Conservation (phyloP, 2,888 invertebrate species). For the Spicauda simplicius region DNA sequence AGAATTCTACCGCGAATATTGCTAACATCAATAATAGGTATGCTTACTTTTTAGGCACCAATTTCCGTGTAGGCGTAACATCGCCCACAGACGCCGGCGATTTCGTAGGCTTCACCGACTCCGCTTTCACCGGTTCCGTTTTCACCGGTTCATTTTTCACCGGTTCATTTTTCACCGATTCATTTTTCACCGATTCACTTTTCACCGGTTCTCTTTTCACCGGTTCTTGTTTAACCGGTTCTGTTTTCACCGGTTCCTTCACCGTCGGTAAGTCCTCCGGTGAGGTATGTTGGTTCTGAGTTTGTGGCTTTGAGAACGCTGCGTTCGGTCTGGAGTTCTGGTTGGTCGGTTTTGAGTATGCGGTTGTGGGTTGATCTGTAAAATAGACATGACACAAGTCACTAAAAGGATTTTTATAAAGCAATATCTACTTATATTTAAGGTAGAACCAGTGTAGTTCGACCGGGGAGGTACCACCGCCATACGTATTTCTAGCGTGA, state of each 20-base stretch:
- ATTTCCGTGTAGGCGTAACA: slow-evolving; percentile 41
- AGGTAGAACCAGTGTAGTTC: no score
- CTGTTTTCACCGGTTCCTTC: background rate
- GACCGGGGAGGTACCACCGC: no score
- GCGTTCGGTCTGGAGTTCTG: background rate
- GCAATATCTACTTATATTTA: no score
- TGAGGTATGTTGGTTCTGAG: no score
- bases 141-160: no score
- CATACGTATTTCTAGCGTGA: no score
- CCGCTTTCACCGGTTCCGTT: no score
- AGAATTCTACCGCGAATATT: no score
- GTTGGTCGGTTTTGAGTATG: background rate
- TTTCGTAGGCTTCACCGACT: slow-evolving; percentile 13
- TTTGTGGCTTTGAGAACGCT: background rate
- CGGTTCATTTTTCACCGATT: no score
- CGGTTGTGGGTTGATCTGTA: background rate
- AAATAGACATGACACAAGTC: background rate
- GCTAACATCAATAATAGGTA: no score
- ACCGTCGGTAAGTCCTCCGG: background rate
- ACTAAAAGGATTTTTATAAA: background rate
- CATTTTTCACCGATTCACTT: no score
- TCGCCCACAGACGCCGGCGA: slow-evolving; percentile 38
- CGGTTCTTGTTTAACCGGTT: background rate
- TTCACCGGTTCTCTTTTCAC: background rate
- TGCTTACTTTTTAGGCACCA: slow-evolving; percentile 60